Conservation (phyloP, 2,797 vertebrate genomes). For the Gobionotothen gibberifrons region DNA sequence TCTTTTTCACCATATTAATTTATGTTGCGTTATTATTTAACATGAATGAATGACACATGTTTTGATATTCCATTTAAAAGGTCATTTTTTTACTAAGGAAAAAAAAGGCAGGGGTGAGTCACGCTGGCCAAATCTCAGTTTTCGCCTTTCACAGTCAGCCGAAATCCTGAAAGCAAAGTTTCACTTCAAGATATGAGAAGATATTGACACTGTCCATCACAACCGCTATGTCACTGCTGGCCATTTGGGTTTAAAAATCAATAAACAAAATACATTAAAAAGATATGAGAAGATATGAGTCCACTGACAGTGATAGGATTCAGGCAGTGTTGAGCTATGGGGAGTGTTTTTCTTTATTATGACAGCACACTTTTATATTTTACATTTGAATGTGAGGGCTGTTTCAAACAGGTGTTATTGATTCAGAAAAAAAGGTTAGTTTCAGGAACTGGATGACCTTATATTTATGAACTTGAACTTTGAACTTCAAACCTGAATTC, state of each 20-base stretch:
- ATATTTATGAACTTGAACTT: neutral
- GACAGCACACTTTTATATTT: too few species aligned
- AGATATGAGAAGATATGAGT: too few species aligned
- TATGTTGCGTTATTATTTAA: neutral
- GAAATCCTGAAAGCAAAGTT: neutral
- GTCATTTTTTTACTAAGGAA: neutral
- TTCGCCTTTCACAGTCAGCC: neutral
- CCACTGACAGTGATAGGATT: neutral
- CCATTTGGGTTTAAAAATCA: too few species aligned
- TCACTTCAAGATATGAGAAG: neutral
- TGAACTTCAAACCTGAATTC: neutral
- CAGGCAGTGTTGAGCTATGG: too few species aligned
- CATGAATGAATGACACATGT: neutral
- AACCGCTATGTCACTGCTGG: too few species aligned
- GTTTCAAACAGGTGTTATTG: neutral
- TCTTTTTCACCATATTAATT: neutral
- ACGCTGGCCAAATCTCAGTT: conserved; percentile 1
- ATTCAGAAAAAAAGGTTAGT: too few species aligned
- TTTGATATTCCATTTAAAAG: conserved; percentile 16
- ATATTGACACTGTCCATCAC: too few species aligned
- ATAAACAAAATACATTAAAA: too few species aligned
- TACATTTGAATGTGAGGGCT: neutral
- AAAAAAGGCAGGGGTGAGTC: neutral
- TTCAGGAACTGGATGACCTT: neutral
- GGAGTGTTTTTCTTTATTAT: neutral